Base-by-base conservation (phyloP, 2,113 vertebrate species). In the Vulpes ferrilata region DNA sequence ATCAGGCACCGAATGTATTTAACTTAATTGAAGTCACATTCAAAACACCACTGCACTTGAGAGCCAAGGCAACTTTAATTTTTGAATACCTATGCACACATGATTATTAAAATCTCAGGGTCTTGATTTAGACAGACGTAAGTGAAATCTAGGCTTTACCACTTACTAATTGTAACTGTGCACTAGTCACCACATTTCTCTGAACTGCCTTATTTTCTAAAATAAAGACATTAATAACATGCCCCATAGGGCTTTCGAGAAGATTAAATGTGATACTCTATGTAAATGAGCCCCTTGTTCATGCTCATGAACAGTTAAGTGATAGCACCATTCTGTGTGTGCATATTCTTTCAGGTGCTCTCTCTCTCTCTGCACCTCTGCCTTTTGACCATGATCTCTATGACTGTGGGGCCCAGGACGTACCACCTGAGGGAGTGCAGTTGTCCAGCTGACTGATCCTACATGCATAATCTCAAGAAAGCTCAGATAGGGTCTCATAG, bases 11-110 rank as follows among this genome's bases (percentile, higher is more conserved):
- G 57, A 65, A 71, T 82, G 3, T 57, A 57, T 96, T 90, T 85
- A 55, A 90, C 13, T 62, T 92, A 53, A 82, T 67, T 88, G 51
- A 97, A 94, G 82, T 88, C 38, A 96, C 16, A 74, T 85, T n/a
- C 64, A 87, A 78, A 81, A 16, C 10, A 79, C 2, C 55, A 30
- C 30, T 9, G 23, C 17, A 57, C 64, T 67, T 74, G 73, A 87
- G 35, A 97, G 55, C 16, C n/a, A 79, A 69, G 35, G 51, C 59
- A 86, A 65, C 71, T 69, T 81, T 86, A 59, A 84, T 71, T 89
- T 92, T 92, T 38, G 57, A 64, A 84, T n/a, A 88, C 71, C 35
- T 90, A 62, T 53, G 59, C 43, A 88, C 22, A 71, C 38, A 23
- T 67, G 71, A 83, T 92, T 82, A 62, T 59, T 65, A 81, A 90